Evolutionary conservation across 2,797 vertebrate species (phyloP).

Genomic region (Onychomys arenicola): DNA sequence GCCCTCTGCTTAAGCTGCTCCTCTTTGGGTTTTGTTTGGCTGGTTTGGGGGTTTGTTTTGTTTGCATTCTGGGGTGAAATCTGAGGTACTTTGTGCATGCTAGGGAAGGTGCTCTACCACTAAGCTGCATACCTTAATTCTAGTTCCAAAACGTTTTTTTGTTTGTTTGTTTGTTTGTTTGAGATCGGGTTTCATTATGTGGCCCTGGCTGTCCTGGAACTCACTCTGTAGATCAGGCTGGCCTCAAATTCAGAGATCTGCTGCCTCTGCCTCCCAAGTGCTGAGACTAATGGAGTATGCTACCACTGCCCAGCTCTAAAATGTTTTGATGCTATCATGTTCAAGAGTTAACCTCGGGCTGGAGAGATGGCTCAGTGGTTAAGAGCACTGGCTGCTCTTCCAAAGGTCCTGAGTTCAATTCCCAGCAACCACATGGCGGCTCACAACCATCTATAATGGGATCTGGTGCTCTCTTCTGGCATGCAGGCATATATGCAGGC

Average conservation of each 20-base stretch:
- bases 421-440: no score
- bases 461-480: no score
- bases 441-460: no score
- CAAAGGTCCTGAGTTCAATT: no score
- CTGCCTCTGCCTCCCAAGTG: background rate
- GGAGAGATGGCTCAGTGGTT: no score
- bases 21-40: background rate
- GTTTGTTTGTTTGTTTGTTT: background rate
- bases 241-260: background rate
- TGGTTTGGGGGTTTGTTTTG: background rate
- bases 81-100: background rate
- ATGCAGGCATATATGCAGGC: no score
- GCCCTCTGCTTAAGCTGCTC: background rate
- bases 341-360: slow-evolving; percentile 16
- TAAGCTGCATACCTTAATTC: background rate
- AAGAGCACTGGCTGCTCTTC: no score
- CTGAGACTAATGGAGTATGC: background rate
- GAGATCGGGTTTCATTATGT: background rate
- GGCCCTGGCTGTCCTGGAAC: background rate
- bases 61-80: background rate
- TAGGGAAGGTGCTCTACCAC: background rate
- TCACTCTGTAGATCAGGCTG: background rate
- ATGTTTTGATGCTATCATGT: background rate
- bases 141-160: background rate
- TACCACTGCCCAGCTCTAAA: background rate